A percentile compares a stretch with the other conserved stretches of the same genome.
Evolutionary conservation across 2,888 invertebrate species (phyloP).

Genomic region (Capitulum mitella): DNA sequence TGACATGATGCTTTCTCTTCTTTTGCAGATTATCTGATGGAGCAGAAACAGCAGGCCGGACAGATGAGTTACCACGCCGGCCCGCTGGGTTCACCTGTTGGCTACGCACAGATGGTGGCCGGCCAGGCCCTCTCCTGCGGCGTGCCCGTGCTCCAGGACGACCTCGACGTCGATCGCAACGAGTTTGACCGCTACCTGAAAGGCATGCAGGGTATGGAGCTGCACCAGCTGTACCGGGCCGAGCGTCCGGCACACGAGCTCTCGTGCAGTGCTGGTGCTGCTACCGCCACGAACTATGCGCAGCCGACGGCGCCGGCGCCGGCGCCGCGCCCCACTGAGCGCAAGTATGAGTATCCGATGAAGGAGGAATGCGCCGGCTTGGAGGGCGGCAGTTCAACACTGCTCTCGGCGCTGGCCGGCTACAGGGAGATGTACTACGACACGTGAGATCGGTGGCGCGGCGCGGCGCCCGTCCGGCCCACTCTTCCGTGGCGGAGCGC

Average conservation of each 20-base stretch:
- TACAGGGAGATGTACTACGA: conserved; percentile 33
- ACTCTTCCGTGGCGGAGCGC: too few relatives aligned
- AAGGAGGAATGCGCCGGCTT: conserved; percentile 17
- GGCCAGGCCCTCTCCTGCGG: conserved; percentile 11
- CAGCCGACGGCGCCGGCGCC: background rate
- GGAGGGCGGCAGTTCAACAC: conserved; percentile 27
- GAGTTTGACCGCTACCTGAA: conserved; percentile 34
- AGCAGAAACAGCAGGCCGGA: background rate
- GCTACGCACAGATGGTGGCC: background rate
- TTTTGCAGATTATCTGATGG: background rate
- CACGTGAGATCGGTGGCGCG: conserved; percentile 17
- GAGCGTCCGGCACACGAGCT: background rate
- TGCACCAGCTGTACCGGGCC: background rate
- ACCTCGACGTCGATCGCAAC: conserved; percentile 32
- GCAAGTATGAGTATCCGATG: conserved; percentile 27
- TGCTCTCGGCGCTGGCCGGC: conserved; percentile 32
- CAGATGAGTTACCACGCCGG: conserved; percentile 13
- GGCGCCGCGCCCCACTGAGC: conserved; percentile 19
- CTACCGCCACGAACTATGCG: background rate
- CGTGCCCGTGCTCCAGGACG: conserved; percentile 28
- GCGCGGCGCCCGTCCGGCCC: too few relatives aligned
- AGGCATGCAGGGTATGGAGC: conserved; percentile 10
- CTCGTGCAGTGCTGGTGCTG: conserved; percentile 24
- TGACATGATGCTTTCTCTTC: background rate
- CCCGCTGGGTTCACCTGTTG: background rate